phyloP scores from a whole-genome alignment of 1,140 invertebrate genomes.

The Ceratina calcarata region DNA sequence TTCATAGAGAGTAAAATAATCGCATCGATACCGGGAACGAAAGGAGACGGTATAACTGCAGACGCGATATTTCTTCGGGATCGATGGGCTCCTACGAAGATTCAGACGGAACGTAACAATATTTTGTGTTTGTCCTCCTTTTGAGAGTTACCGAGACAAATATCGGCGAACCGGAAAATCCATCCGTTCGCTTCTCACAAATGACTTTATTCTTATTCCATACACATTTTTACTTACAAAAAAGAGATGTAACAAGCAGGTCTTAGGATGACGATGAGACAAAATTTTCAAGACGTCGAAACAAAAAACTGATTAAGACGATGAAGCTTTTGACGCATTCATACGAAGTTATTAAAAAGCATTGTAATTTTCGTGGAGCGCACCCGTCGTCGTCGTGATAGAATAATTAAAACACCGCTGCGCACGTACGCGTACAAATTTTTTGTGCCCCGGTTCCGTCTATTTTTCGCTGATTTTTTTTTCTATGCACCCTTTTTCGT shows the following conservation, averaged over 20 bases:
- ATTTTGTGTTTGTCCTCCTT: slow-evolving; percentile 59
- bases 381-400: slow-evolving; percentile 6
- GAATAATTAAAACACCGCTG: slow-evolving; percentile 33
- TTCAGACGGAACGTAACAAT: slow-evolving; percentile 22
- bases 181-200: not conserved
- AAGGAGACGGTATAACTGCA: not conserved
- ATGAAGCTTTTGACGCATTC: too few species aligned
- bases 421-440: slow-evolving; percentile 24
- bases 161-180: not conserved
- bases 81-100: not conserved
- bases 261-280: too few species aligned
- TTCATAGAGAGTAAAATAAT: slow-evolving; percentile 35
- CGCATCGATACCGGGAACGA: not conserved
- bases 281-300: too few species aligned
- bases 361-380: not conserved
- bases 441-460: not conserved
- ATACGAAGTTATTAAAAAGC: too few species aligned
- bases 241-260: too few species aligned
- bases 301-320: too few species aligned
- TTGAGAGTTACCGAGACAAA: slow-evolving; percentile 68
- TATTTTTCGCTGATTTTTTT: not conserved
- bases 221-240: too few species aligned
- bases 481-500: not conserved
- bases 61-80: slow-evolving; percentile 14
- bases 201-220: not conserved